Evolutionary conservation across 2,113 vertebrate species (phyloP).

Genomic region (Diadophis punctatus): DNA sequence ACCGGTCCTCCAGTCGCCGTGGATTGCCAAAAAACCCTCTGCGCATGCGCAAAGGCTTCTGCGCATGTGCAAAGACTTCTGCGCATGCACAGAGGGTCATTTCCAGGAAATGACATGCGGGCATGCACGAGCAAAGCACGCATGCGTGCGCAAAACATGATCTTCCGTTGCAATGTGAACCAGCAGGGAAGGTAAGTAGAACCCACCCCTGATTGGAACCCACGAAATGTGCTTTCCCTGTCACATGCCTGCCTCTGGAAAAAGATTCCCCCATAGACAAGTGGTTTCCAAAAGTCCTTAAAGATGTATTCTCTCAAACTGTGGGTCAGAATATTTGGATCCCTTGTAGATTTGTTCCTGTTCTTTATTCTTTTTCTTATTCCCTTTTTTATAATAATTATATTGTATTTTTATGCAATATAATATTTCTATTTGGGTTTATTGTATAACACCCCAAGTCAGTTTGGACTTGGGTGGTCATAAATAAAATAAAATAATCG

Average conservation of each 20-base stretch:
- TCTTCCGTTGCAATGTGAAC: too few species aligned
- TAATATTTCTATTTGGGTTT: neutral
- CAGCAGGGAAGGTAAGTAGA: too few species aligned
- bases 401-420: neutral
- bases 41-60: too few species aligned
- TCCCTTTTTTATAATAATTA: neutral
- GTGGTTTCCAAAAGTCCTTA: neutral
- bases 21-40: too few species aligned
- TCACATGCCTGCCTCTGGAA: neutral
- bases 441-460: neutral
- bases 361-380: neutral
- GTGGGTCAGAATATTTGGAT: neutral
- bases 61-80: too few species aligned
- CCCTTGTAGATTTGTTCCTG: neutral
- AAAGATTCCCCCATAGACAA: neutral
- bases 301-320: neutral
- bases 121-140: too few species aligned
- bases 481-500: slow-evolving; percentile 34
- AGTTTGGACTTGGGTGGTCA: neutral
- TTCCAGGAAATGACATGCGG: too few species aligned
- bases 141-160: too few species aligned
- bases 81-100: too few species aligned
- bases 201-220: too few species aligned
- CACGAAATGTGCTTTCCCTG: neutral
- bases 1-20: too few species aligned